Evolutionary conservation across 2,113 vertebrate genomes (phyloP).

Genomic region (Cinclus mexicanus): DNA sequence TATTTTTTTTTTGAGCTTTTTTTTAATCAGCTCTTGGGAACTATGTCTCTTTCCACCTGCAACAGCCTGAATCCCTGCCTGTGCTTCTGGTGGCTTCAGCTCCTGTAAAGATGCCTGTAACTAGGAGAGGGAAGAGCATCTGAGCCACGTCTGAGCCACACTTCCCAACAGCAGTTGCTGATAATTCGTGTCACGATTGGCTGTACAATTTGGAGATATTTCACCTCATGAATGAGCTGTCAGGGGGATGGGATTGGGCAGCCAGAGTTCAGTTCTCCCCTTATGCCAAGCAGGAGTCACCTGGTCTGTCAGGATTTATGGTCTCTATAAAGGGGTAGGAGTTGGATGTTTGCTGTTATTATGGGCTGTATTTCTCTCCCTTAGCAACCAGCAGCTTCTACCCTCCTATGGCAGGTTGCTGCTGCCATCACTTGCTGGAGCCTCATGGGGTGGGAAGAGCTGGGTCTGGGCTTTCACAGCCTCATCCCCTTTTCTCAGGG

Average conservation of each 20-base stretch:
- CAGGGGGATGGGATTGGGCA: neutral
- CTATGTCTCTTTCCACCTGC: neutral
- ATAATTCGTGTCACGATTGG: neutral
- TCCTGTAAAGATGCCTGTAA: neutral
- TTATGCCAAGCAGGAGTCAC: neutral
- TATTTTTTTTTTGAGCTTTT: neutral
- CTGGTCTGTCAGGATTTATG: neutral
- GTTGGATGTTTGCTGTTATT: neutral
- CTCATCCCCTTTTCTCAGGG: accelerated
- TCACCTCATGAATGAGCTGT: accelerated
- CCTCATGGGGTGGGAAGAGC: neutral
- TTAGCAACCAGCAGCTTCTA: neutral
- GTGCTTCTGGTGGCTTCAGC: neutral
- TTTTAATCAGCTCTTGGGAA: neutral
- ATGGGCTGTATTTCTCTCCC: neutral
- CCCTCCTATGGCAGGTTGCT: neutral
- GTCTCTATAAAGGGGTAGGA: neutral
- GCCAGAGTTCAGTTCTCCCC: neutral
- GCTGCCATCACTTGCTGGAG: neutral
- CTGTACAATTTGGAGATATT: neutral
- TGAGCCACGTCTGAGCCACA: neutral
- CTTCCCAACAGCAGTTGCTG: neutral
- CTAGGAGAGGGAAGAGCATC: neutral
- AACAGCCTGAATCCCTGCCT: slow-evolving; percentile 19
- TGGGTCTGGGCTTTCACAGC: neutral